phyloP scores from a whole-genome alignment of 2,888 invertebrate genomes.

The Allophyes oxyacanthae region DNA sequence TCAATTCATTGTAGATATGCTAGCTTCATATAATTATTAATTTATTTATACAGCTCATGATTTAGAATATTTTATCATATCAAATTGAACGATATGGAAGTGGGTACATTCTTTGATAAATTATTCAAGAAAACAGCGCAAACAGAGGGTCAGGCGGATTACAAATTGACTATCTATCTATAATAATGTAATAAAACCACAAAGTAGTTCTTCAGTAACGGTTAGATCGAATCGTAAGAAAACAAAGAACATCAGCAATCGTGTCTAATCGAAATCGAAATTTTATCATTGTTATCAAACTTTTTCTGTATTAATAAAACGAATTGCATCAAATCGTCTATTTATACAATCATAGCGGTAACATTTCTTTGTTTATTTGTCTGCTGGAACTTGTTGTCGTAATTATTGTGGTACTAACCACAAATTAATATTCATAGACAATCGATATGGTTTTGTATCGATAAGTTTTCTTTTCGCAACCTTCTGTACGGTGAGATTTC shows the following conservation, averaged over 20 bases:
- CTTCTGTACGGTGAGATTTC: no score
- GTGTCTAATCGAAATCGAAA: conserved; percentile 11
- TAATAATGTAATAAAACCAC: no score
- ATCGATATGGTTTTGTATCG: no score
- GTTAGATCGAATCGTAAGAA: conserved; percentile 3
- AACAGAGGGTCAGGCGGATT: not conserved
- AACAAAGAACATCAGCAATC: no score
- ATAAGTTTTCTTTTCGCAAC: no score
- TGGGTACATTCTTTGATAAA: no score
- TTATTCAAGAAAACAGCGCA: not conserved
- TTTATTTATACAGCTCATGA: no score
- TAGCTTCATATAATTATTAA: not conserved
- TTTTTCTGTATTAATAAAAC: not conserved
- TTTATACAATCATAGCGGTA: not conserved
- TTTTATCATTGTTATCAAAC: not conserved
- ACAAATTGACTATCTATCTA: conserved; percentile 9
- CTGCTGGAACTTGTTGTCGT: not conserved
- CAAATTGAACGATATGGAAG: no score
- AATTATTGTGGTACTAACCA: not conserved
- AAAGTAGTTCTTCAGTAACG: conserved; percentile 16
- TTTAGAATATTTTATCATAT: no score
- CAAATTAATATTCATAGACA: no score
- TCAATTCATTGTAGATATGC: not conserved
- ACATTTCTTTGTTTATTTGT: conserved; percentile 4
- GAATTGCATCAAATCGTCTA: not conserved